Percentiles rank a stretch among this genome's conserved stretches.
Conservation (phyloP, 2,888 invertebrate species). For the Anoplius nigerrimus region DNA sequence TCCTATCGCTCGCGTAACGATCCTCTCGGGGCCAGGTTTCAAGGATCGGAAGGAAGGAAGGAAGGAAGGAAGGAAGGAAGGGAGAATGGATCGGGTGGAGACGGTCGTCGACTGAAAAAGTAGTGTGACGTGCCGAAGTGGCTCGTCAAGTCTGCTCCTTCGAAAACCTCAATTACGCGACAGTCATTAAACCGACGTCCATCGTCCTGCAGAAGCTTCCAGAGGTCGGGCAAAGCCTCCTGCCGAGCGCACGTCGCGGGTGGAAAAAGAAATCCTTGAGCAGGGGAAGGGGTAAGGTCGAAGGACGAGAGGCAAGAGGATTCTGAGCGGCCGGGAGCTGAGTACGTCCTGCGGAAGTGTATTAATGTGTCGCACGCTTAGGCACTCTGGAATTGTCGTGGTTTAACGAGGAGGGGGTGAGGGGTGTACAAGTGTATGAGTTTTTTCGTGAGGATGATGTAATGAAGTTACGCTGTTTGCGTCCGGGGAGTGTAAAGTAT, state of each 20-base stretch:
- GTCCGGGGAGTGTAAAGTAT: too few relatives aligned
- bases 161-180: slow-evolving; percentile 49
- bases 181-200: slow-evolving; percentile 42
- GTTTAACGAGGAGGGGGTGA: too few relatives aligned
- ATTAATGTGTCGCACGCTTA: too few relatives aligned
- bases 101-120: slow-evolving; percentile 24
- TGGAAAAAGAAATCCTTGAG: neutral
- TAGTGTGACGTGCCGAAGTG: slow-evolving; percentile 52
- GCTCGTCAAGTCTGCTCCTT: slow-evolving; percentile 30
- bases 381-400: too few relatives aligned
- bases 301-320: neutral
- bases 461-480: too few relatives aligned
- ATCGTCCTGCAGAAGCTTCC: neutral
- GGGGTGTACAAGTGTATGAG: too few relatives aligned
- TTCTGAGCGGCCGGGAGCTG: neutral
- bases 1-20: slow-evolving; percentile 42
- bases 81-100: neutral
- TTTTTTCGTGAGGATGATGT: too few relatives aligned
- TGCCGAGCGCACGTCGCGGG: neutral
- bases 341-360: too few relatives aligned
- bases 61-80: slow-evolving; percentile 4
- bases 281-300: neutral
- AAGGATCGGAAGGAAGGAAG: slow-evolving; percentile 2
- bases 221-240: neutral
- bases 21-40: slow-evolving; percentile 32